Evolutionary conservation across 2,113 vertebrate species (phyloP).

Genomic region (Phylloscopus trochilus): DNA sequence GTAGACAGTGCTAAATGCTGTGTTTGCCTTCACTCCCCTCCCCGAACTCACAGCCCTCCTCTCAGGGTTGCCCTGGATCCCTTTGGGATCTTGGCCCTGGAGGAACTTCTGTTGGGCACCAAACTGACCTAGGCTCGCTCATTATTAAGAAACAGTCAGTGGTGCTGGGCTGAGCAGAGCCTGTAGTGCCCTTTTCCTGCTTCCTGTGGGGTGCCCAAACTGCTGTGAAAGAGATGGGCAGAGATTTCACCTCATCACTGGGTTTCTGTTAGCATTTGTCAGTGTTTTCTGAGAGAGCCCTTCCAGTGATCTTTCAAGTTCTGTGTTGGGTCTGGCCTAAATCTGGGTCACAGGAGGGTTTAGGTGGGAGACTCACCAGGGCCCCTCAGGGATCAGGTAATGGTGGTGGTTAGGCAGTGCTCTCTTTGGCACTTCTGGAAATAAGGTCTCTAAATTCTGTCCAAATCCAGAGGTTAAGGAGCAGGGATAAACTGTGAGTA

Average conservation of each 20-base stretch:
- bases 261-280: background rate
- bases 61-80: background rate
- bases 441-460: background rate
- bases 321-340: background rate
- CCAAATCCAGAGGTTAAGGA: background rate
- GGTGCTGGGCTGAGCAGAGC: background rate
- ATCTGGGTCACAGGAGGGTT: background rate
- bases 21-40: background rate
- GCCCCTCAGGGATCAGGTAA: accelerated
- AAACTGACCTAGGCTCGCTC: background rate
- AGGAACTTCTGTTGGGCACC: background rate
- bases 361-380: background rate
- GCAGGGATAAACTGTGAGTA: background rate
- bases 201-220: background rate
- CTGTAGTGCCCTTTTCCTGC: background rate
- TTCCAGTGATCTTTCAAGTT: background rate
- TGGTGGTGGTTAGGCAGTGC: background rate
- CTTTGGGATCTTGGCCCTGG: background rate
- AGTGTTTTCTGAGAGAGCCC: background rate
- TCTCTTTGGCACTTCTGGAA: background rate
- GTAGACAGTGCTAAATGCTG: background rate
- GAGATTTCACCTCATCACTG: background rate
- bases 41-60: background rate
- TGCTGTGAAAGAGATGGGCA: background rate
- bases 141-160: background rate